Base-by-base conservation (phyloP, 2,113 vertebrate species). In the Phylloscopus trochiloides region DNA sequence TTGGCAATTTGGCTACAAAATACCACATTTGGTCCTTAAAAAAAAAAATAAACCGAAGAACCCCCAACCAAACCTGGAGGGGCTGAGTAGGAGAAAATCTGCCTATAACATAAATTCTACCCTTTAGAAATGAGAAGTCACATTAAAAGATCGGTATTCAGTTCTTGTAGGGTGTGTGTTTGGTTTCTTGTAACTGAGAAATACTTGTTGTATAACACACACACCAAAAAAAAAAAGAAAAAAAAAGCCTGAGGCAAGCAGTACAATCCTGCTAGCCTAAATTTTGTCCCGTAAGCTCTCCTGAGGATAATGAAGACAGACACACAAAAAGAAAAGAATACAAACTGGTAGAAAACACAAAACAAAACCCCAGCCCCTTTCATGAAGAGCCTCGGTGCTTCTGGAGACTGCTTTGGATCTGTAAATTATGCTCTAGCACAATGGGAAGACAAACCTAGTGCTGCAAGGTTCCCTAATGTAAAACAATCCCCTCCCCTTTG, bases 281-380 rank as follows among this genome's bases (percentile, higher is more conserved):
- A 85, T 55, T 84, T 90, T 94, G 54, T 90, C 57, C 82, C 25
- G 3, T 94, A 92, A 88, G 8, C 75, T 94, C 92, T 97, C 96
- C 95, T 95, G 89, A 89, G 96, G 88, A 95, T 94, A 94, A 95
- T 61, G 40, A 90, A 89, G 73, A 93, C 54, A 95, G 95, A 97
- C 91, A 89, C 90, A 89, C 73, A 43, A 96, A 97, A 86, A 81
- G 40, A 32, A 97, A 85, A 89, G 70, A 91, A 96, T 81, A 90
- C 31, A 82, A 94, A 96, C 66, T 58, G 43, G 47, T 88, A 90
- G 17, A 90, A 67, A 90, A 96, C 43, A 76, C 31, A 90, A 42
- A 72, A 51, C 76, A 57, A 62, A 87, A 50, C 29, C 45, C 62
- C 73, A 94, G 76, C 48, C 34, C 32, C 14, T 78, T 78, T 74